Evolutionary conservation across 2,113 vertebrate genomes (phyloP).

Genomic region (Ophiodon elongatus): DNA sequence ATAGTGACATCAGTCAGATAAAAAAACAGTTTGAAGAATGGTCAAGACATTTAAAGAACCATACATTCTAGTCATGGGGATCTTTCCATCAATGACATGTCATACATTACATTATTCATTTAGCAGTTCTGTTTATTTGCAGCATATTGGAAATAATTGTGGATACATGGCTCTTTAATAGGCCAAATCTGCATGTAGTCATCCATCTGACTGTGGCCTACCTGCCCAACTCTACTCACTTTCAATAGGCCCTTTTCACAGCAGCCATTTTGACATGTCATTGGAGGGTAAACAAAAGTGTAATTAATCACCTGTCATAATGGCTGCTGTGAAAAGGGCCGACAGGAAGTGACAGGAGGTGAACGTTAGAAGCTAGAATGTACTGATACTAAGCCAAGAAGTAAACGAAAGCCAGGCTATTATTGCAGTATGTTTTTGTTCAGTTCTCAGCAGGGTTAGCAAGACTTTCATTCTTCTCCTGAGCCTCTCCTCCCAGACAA

Average conservation of each 20-base stretch:
- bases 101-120: not conserved
- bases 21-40: not conserved
- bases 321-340: not conserved
- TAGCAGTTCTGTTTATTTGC: not conserved
- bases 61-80: not conserved
- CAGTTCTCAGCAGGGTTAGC: not conserved
- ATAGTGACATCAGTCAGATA: too few species aligned
- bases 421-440: rapidly evolving
- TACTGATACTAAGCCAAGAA: not conserved
- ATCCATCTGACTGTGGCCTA: too few species aligned
- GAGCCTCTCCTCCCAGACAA: not conserved
- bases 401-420: not conserved
- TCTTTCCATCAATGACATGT: not conserved
- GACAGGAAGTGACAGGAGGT: not conserved
- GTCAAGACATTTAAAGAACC: not conserved
- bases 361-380: not conserved
- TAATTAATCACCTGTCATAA: not conserved
- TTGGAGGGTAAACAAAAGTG: too few species aligned
- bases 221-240: too few species aligned
- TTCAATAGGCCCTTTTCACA: too few species aligned
- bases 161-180: not conserved
- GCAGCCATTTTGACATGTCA: too few species aligned
- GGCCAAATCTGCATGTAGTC: not conserved
- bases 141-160: not conserved
- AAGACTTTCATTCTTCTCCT: not conserved